A percentile compares a stretch with the other conserved stretches of the same genome.
phyloP scores from a whole-genome alignment of 92 coral and sea anemone genomes.

The Siderastrea siderea region DNA sequence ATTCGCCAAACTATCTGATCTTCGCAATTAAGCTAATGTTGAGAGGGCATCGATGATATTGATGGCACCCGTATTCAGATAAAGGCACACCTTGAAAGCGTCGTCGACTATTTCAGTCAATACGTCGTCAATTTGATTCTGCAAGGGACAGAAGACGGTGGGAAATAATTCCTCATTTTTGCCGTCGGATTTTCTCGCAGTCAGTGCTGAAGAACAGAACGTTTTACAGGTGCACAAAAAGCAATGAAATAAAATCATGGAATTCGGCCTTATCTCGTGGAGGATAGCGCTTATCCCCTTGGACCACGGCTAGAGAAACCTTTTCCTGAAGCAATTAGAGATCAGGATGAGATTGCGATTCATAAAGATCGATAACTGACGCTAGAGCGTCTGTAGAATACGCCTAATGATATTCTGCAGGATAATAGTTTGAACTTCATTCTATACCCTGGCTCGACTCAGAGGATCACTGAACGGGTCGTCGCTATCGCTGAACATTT shows the following conservation, averaged over 20 bases:
- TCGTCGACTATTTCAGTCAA: constrained; percentile 24
- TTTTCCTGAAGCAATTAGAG: constrained; percentile 35
- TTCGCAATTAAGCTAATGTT: constrained; percentile 47
- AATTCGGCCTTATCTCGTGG: constrained; percentile 29
- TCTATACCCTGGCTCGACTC: too few species aligned
- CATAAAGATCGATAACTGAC: constrained; percentile 15
- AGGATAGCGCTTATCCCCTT: constrained; percentile 39
- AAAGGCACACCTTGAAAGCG: constrained; percentile 25
- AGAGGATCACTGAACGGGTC: too few species aligned
- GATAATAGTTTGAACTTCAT: too few species aligned
- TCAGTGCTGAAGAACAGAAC: constrained; percentile 41
- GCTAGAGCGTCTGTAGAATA: constrained; percentile 44
- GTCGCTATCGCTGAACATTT: too few species aligned
- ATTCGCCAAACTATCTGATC: constrained; percentile 10
- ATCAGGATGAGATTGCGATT: constrained; percentile 25
- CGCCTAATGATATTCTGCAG: too few species aligned
- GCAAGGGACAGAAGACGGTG: constrained; percentile 19
- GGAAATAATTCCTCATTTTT: neutral
- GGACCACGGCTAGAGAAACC: constrained; percentile 35
- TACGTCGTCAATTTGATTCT: constrained; percentile 32
- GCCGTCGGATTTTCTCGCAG: constrained; percentile 41
- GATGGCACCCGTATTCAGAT: constrained; percentile 42
- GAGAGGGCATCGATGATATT: constrained; percentile 50
- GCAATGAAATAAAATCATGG: neutral
- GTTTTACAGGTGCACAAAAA: constrained; percentile 3